These are phyloP conservation scores for Strigamia maritima DNA, from an alignment of 2,888 invertebrate species.

Conservation along the genomic window DNA sequence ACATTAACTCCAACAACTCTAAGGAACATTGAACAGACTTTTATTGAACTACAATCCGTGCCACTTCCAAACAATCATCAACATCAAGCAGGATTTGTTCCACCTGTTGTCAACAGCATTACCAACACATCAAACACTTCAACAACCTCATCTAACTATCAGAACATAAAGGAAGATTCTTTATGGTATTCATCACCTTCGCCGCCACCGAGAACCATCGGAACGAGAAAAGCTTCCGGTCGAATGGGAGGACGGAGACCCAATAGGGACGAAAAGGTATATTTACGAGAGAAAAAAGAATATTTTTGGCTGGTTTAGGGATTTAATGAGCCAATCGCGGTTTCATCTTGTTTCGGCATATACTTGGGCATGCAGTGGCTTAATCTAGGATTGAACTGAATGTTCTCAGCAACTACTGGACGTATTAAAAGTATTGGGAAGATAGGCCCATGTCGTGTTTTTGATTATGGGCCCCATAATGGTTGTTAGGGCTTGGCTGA, in stretches of 20 bases:
- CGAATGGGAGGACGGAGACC: constrained; percentile 82
- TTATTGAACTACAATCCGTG: constrained; percentile 74
- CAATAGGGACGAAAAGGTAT: constrained; percentile 60
- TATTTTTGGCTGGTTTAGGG: too few relatives aligned
- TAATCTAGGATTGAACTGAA: too few relatives aligned
- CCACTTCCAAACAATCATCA: constrained; percentile 58
- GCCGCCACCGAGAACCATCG: not conserved
- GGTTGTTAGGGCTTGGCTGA: too few relatives aligned
- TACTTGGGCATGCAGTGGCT: too few relatives aligned
- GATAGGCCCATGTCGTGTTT: too few relatives aligned
- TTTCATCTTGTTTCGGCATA: too few relatives aligned
- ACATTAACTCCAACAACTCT: constrained; percentile 91
- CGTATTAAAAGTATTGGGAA: too few relatives aligned
- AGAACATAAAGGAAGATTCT: constrained; percentile 22
- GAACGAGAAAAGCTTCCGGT: constrained; percentile 51
- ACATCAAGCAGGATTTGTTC: constrained; percentile 90
- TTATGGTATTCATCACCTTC: constrained; percentile 10
- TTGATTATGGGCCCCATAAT: too few relatives aligned
- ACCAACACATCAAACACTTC: not conserved
- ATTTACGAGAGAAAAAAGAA: too few relatives aligned
- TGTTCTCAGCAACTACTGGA: too few relatives aligned
- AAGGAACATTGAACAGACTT: constrained; percentile 84
- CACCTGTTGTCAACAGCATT: constrained; percentile 60
- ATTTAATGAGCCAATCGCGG: too few relatives aligned
- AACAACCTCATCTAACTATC: constrained; percentile 34